Evolutionary conservation across 1,140 invertebrate species (phyloP).

Genomic region (Asobara japonica): DNA sequence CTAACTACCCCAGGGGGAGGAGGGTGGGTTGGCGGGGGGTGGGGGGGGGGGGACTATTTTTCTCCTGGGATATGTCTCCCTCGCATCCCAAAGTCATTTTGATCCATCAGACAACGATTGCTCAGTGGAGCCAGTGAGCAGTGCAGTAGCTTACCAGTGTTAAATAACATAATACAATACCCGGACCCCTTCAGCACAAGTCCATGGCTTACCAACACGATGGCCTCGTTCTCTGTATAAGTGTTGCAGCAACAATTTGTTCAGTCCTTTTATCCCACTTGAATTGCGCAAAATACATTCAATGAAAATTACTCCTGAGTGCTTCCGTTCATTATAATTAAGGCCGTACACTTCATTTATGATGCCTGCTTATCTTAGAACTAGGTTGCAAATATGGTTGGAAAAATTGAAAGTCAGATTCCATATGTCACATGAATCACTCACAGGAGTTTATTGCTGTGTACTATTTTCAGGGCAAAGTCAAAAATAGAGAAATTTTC

Average conservation of each 20-base stretch:
- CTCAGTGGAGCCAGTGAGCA: background rate
- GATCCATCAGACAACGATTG: slow-evolving; percentile 31
- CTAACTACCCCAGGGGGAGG: slow-evolving; percentile 38
- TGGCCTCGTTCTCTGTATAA: background rate
- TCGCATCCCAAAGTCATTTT: slow-evolving; percentile 44
- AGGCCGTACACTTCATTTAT: too few relatives aligned
- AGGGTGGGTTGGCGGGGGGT: too few relatives aligned
- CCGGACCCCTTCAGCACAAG: background rate
- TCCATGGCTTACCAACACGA: background rate
- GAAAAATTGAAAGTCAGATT: too few relatives aligned
- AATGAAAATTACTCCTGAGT: background rate
- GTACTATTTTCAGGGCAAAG: too few relatives aligned
- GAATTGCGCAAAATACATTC: background rate
- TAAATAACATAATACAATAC: background rate
- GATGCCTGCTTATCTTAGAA: too few relatives aligned
- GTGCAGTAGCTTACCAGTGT: background rate
- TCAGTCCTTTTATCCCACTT: background rate
- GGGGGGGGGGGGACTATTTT: too few relatives aligned
- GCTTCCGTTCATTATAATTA: background rate
- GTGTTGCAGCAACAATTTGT: background rate
- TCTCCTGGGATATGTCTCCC: background rate
- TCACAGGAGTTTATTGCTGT: too few relatives aligned
- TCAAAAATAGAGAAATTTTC: too few relatives aligned
- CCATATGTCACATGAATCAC: too few relatives aligned
- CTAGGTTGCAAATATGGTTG: too few relatives aligned